A percentile compares a stretch with the other conserved stretches of the same genome.
Evolutionary conservation across 2,888 invertebrate genomes (phyloP).

Genomic region (Tipula lateralis): DNA sequence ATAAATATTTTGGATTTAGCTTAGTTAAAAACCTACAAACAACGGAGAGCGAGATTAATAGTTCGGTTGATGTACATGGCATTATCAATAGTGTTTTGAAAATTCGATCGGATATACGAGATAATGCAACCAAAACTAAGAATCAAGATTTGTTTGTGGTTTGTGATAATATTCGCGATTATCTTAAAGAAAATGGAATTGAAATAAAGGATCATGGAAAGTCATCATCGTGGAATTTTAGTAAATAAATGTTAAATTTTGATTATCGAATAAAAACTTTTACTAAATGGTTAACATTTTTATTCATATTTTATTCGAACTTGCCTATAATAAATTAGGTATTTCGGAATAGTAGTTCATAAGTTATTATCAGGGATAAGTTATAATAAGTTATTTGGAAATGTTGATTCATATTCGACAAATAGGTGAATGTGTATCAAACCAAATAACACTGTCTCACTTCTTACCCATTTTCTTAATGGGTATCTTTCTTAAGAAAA

Average conservation of each 20-base stretch:
- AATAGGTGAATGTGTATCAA: too few species aligned
- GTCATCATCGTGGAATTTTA: constrained; percentile 54
- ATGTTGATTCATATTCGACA: too few species aligned
- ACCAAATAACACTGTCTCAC: too few species aligned
- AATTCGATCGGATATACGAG: constrained; percentile 58
- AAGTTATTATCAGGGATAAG: too few species aligned
- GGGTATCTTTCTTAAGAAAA: too few species aligned
- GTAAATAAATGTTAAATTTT: background rate
- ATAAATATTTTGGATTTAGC: constrained; percentile 40
- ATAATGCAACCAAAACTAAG: constrained; percentile 55
- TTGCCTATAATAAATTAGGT: too few species aligned
- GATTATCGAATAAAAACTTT: background rate
- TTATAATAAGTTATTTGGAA: too few species aligned
- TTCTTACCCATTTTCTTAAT: too few species aligned
- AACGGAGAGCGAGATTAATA: constrained; percentile 37
- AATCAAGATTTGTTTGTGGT: constrained; percentile 57
- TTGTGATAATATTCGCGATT: constrained; percentile 63
- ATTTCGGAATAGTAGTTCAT: too few species aligned
- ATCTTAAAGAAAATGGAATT: constrained; percentile 59
- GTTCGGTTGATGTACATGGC: background rate
- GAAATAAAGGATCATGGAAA: constrained; percentile 64
- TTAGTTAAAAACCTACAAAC: background rate
- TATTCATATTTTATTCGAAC: too few species aligned
- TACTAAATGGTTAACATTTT: background rate
- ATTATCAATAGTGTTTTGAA: constrained; percentile 60